Evolutionary conservation across 2,797 vertebrate genomes (phyloP).

Genomic region (Helicolenus hilgendorfi): DNA sequence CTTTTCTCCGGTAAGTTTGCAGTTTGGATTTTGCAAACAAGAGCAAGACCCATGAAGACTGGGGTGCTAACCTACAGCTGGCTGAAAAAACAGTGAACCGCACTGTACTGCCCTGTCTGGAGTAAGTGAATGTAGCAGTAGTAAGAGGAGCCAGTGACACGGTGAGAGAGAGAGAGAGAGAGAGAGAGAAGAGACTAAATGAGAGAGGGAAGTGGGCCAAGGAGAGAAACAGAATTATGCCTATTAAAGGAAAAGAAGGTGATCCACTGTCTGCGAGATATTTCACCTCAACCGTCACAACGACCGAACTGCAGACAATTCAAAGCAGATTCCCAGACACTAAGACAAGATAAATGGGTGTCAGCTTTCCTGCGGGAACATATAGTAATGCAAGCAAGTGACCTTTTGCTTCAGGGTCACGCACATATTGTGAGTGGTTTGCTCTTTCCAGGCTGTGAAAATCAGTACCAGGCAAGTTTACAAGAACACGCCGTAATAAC

Average conservation of each 20-base stretch:
- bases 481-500: constrained; percentile 34
- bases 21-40: constrained; percentile 56
- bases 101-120: background rate
- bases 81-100: constrained; percentile 12
- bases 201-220: constrained; percentile 7
- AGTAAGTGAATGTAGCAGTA: constrained; percentile 2
- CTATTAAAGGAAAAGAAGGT: constrained; percentile 74
- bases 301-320: constrained; percentile 13
- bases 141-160: background rate
- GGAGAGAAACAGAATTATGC: constrained; percentile 56
- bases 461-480: constrained; percentile 34
- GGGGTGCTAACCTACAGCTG: constrained; percentile 20
- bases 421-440: constrained; percentile 7
- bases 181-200: background rate
- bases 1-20: constrained; percentile 39
- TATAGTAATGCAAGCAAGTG: background rate
- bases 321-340: background rate
- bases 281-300: constrained; percentile 52
- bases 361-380: background rate
- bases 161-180: background rate
- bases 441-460: constrained; percentile 28
- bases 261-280: constrained; percentile 25
- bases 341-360: constrained; percentile 1
- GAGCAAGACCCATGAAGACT: constrained; percentile 78
- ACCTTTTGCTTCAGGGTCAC: background rate